phyloP scores from a whole-genome alignment of 2,888 invertebrate genomes.

The Oligia strigilis region DNA sequence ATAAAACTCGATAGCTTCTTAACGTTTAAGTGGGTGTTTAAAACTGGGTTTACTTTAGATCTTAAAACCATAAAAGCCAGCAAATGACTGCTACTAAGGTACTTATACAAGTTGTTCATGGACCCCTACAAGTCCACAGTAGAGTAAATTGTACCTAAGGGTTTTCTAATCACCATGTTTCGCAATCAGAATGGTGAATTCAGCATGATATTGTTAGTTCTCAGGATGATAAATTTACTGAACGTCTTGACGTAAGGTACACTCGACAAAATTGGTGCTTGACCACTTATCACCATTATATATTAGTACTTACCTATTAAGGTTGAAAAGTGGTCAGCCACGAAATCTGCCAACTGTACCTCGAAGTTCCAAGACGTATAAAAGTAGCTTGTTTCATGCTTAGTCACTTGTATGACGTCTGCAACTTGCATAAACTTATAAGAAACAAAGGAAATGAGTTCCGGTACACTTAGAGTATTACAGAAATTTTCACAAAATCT shows the following conservation, averaged over 20 bases:
- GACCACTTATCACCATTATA: neutral
- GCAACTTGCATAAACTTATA: slow-evolving; percentile 2
- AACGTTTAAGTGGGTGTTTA: neutral
- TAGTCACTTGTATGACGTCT: slow-evolving; percentile 18
- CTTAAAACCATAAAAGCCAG: slow-evolving; percentile 6
- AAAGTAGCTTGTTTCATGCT: neutral
- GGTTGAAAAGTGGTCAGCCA: neutral
- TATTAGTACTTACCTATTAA: neutral
- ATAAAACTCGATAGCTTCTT: slow-evolving; percentile 31
- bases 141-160: no score
- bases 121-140: neutral
- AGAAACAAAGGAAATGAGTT: slow-evolving; percentile 18
- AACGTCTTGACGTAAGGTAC: neutral
- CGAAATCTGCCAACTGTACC: neutral
- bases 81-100: neutral
- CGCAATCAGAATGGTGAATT: neutral
- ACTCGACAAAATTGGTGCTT: neutral
- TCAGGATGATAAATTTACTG: neutral
- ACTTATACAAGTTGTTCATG: neutral
- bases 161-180: neutral
- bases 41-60: slow-evolving; percentile 26
- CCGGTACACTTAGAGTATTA: slow-evolving; percentile 1
- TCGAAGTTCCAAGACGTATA: neutral
- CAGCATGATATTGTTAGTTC: neutral
- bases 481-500: slow-evolving; percentile 15